Conservation (phyloP, 64 coral and sea anemone species). For the Stichodactyla mertensii region DNA sequence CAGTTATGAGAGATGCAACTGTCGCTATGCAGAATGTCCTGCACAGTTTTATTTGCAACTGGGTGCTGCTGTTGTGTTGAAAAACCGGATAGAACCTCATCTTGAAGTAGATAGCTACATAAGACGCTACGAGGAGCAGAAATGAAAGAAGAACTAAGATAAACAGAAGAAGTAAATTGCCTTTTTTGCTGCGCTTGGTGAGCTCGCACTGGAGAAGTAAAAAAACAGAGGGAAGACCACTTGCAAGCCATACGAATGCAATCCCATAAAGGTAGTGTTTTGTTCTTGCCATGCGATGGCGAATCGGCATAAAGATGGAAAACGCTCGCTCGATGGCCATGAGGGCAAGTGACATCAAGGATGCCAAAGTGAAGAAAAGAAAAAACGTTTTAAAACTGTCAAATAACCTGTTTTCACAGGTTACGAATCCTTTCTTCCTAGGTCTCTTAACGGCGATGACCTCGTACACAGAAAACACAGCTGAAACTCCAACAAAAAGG, state of each 20-base stretch:
- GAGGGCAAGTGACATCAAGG: neutral
- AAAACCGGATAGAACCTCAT: neutral
- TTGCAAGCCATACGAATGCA: neutral
- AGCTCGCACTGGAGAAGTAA: neutral
- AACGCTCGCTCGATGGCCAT: neutral
- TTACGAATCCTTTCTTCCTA: too few species aligned
- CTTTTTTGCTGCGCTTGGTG: neutral
- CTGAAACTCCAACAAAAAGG: constrained; percentile 10
- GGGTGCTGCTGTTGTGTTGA: neutral
- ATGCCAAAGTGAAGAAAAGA: neutral
- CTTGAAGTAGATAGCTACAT: neutral
- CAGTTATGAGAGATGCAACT: neutral
- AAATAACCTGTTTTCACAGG: too few species aligned
- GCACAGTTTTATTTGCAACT: constrained; percentile 3
- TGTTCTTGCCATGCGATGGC: neutral
- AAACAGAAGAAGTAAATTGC: neutral
- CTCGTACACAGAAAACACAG: neutral
- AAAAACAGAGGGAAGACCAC: neutral
- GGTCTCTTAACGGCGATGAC: neutral
- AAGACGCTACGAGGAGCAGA: neutral
- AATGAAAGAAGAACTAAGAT: neutral
- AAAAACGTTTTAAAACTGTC: neutral
- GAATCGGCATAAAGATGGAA: neutral
- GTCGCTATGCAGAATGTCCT: neutral
- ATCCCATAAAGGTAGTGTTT: neutral